Percentiles rank a stretch among this genome's conserved stretches.
Conservation (phyloP, 2,888 invertebrate genomes). For the Dynastes maya region DNA sequence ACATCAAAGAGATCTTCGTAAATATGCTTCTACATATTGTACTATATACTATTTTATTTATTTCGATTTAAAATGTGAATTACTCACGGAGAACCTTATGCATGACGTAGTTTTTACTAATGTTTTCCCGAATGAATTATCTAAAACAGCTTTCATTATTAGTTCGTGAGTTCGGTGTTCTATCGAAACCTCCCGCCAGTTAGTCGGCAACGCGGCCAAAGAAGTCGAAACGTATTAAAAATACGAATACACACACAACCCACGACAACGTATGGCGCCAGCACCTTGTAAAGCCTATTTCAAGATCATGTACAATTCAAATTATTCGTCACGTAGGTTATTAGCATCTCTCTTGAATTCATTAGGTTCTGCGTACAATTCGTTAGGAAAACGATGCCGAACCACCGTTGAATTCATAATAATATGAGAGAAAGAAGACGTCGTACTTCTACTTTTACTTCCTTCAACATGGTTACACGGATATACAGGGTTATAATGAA, state of each 20-base stretch:
- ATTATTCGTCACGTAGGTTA: constrained; percentile 45
- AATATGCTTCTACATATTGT: neutral
- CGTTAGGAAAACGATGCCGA: neutral
- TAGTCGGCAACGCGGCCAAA: too few species aligned
- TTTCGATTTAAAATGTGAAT: constrained; percentile 17
- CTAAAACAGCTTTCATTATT: neutral
- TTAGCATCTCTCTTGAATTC: constrained; percentile 41
- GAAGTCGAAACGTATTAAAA: constrained; percentile 42
- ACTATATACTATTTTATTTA: constrained; percentile 34
- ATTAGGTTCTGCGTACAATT: constrained; percentile 29
- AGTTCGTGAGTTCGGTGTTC: constrained; percentile 13
- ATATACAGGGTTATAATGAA: neutral
- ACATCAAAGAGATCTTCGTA: constrained; percentile 21
- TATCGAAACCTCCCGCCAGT: neutral
- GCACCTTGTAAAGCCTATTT: constrained; percentile 38
- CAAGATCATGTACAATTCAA: constrained; percentile 41
- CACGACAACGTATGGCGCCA: constrained; percentile 42
- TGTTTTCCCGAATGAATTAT: neutral
- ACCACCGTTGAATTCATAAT: constrained; percentile 38
- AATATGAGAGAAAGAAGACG: constrained; percentile 9
- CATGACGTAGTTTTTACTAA: constrained; percentile 6
- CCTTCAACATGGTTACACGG: neutral
- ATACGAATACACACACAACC: constrained; percentile 23
- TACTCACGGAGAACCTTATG: neutral
- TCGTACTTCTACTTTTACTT: neutral